Conservation (phyloP, 2,113 vertebrate genomes). For the Hydrolagus affinis region DNA sequence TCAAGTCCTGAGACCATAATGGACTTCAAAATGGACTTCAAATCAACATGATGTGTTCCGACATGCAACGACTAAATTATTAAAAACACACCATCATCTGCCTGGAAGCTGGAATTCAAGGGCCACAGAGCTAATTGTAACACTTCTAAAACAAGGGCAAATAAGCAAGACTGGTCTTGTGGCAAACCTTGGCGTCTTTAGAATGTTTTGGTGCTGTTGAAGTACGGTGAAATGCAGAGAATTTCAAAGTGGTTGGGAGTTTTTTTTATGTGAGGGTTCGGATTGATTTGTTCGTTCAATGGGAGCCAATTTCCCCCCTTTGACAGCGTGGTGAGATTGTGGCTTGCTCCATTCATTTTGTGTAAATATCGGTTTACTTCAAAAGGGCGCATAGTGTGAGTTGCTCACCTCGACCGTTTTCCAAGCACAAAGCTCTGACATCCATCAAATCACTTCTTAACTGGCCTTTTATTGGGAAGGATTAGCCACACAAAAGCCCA, state of each 20-base stretch:
- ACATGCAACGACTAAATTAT: conserved; percentile 2
- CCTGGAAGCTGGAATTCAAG: neutral
- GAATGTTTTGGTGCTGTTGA: neutral
- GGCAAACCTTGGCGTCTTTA: neutral
- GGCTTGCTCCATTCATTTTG: neutral
- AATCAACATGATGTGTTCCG: no score
- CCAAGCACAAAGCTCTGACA: neutral
- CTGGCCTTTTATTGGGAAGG: neutral
- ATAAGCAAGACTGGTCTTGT: neutral
- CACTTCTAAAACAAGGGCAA: neutral
- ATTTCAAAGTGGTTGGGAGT: neutral
- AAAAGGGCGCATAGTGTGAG: no score
- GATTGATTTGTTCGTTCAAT: neutral
- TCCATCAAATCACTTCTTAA: conserved; percentile 2
- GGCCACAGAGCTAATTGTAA: neutral
- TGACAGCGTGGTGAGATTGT: neutral
- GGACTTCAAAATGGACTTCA: neutral
- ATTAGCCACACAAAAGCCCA: neutral
- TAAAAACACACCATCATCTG: conserved; percentile 14
- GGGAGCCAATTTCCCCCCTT: neutral
- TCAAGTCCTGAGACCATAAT: neutral
- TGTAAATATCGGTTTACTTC: no score
- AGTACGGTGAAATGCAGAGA: neutral
- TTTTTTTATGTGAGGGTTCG: neutral
- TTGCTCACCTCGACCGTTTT: neutral